These are phyloP conservation scores for Hemicordylus capensis DNA, from an alignment of 2,113 vertebrate species.

Conservation along the genomic window DNA sequence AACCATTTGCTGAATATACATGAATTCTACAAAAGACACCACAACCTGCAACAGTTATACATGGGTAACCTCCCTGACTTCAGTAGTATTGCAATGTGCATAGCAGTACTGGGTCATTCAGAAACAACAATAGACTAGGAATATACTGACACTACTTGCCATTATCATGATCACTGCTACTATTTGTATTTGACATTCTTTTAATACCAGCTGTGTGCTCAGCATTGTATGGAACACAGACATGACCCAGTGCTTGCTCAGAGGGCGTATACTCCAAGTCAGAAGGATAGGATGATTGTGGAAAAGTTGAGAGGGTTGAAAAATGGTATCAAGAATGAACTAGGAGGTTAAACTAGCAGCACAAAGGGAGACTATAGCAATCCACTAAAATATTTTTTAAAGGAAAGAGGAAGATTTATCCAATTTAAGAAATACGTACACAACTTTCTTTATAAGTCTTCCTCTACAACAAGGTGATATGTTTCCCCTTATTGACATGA, in stretches of 20 bases:
- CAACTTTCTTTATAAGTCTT: neutral
- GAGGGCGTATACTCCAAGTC: neutral
- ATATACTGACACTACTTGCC: neutral
- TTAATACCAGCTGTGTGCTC: neutral
- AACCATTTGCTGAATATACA: slow-evolving; percentile 10
- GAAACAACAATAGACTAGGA: neutral
- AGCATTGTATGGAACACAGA: neutral
- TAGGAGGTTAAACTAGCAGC: neutral
- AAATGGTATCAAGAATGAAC: neutral
- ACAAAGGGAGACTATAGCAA: neutral
- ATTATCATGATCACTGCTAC: neutral
- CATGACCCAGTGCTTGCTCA: neutral
- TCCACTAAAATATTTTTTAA: neutral
- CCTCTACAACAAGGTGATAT: neutral
- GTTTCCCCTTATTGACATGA: neutral
- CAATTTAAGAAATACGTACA: neutral
- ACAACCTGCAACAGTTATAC: neutral
- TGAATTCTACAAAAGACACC: neutral
- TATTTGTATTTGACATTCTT: neutral
- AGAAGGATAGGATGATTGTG: neutral
- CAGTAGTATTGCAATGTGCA: neutral
- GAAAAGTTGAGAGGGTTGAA: neutral
- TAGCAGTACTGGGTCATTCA: neutral
- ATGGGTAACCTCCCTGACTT: neutral
- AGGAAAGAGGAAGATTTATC: neutral